Percentiles rank a stretch among this genome's conserved stretches.
Evolutionary conservation across 1,140 invertebrate species (phyloP).

Genomic region (Euura saliciscinereae): DNA sequence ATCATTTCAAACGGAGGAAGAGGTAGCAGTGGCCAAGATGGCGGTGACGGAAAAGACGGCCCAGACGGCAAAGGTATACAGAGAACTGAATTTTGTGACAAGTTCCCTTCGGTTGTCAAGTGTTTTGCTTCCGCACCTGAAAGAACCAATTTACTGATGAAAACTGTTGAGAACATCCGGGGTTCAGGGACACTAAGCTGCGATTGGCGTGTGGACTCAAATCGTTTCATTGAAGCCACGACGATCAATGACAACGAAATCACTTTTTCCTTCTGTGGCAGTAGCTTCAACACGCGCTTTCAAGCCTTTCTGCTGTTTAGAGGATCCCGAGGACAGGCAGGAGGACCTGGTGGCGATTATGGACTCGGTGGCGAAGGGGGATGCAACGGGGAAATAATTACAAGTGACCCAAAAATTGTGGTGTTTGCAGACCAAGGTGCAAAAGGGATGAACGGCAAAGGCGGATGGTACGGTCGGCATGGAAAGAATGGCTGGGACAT

Average conservation of each 20-base stretch:
- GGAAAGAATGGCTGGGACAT: conserved; percentile 23
- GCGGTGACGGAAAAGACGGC: conserved; percentile 22
- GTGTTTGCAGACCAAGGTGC: conserved; percentile 1
- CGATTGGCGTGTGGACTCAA: background rate
- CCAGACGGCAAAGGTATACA: conserved; percentile 9
- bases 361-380: conserved; percentile 27
- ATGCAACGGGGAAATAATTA: conserved; percentile 24
- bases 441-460: conserved; percentile 12
- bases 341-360: conserved; percentile 23
- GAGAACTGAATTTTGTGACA: background rate
- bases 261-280: background rate
- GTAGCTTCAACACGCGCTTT: background rate
- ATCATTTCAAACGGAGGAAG: conserved; percentile 30
- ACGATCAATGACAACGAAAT: background rate
- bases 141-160: no score
- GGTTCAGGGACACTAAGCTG: no score
- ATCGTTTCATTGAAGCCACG: background rate
- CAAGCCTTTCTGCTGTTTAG: conserved; percentile 8
- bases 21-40: conserved; percentile 26
- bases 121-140: background rate
- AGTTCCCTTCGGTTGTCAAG: background rate
- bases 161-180: no score
- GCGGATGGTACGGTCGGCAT: conserved; percentile 13
- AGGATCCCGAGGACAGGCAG: conserved; percentile 21
- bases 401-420: background rate